phyloP scores from a whole-genome alignment of 2,888 invertebrate genomes.

The Mycogona germanica region DNA sequence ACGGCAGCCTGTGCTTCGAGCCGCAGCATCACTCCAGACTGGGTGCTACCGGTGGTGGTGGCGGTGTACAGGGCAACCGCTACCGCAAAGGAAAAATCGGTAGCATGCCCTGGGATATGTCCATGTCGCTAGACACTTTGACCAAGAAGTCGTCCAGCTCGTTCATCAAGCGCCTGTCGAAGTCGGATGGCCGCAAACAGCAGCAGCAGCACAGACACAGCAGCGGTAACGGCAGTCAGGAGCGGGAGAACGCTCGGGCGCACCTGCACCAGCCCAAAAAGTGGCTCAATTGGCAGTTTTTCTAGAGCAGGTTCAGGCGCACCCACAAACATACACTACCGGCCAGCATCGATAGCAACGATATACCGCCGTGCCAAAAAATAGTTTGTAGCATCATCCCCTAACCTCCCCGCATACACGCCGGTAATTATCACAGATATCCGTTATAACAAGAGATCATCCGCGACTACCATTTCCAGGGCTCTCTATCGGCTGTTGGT shows the following conservation, averaged over 20 bases:
- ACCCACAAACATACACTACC: no score
- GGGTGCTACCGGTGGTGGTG: no score
- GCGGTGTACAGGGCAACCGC: no score
- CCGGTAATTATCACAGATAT: no score
- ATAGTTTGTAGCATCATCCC: no score
- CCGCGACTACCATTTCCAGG: no score
- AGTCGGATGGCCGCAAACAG: conserved; percentile 31
- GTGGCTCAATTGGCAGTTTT: conserved; percentile 17
- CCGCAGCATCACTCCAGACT: background rate
- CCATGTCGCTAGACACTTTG: conserved; percentile 42
- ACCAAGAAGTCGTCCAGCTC: conserved; percentile 38
- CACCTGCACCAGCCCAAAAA: conserved; percentile 11
- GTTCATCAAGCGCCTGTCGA: conserved; percentile 37
- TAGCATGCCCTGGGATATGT: conserved; percentile 40
- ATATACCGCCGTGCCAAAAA: no score
- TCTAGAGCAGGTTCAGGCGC: conserved; percentile 12
- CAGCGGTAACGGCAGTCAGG: conserved; percentile 35
- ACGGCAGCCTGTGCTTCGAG: conserved; percentile 43
- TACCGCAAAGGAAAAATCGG: conserved; percentile 44
- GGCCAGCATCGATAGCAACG: no score
- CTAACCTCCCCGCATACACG: no score
- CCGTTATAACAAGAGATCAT: no score
- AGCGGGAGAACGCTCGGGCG: conserved; percentile 16
- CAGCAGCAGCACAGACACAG: conserved; percentile 31
- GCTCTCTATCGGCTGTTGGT: no score